phyloP scores from a whole-genome alignment of 2,797 vertebrate species.

The Loris lydekkerianus region DNA sequence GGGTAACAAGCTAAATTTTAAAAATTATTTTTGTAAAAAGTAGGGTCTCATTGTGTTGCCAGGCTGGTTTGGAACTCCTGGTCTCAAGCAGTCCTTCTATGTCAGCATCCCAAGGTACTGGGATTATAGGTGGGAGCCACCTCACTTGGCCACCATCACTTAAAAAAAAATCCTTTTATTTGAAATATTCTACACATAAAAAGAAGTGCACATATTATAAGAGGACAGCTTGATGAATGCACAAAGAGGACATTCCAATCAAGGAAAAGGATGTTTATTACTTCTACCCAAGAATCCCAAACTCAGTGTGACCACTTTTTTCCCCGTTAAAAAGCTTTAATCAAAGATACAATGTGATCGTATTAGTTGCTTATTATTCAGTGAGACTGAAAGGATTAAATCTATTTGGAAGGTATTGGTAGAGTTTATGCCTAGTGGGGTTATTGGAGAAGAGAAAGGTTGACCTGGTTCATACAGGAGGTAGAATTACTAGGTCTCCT shows the following conservation, averaged over 20 bases:
- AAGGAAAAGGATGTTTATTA: not conserved
- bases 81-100: not conserved
- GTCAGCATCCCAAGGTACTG: not conserved
- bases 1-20: not conserved
- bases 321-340: not conserved
- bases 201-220: not conserved
- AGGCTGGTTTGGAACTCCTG: not conserved
- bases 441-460: not conserved
- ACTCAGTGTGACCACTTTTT: not conserved
- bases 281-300: not conserved
- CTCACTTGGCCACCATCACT: not conserved
- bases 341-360: not conserved
- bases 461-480: not conserved
- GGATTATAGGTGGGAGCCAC: not conserved
- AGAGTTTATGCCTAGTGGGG: not conserved
- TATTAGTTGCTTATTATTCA: constrained; percentile 19
- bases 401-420: not conserved
- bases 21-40: not conserved
- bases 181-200: not conserved
- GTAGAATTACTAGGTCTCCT: not conserved
- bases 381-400: not conserved
- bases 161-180: not conserved
- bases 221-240: not conserved
- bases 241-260: not conserved
- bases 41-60: not conserved